These are phyloP conservation scores for Euphydryas editha DNA, from an alignment of 2,888 invertebrate species.

Conservation along the genomic window DNA sequence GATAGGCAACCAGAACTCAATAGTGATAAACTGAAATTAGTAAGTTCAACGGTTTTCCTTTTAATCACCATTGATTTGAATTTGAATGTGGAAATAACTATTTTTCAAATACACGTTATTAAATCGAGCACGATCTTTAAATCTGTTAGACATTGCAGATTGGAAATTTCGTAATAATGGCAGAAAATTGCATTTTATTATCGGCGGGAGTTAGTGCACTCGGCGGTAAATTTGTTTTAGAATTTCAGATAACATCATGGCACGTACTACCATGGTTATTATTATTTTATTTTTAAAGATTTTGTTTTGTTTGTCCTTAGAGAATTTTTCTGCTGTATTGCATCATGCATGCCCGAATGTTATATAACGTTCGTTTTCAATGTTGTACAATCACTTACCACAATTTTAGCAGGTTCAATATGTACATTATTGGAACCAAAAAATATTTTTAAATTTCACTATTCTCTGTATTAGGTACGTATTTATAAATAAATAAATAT, in stretches of 20 bases:
- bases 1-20: too few relatives aligned
- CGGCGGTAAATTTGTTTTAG: slow-evolving; percentile 44
- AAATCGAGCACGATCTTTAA: slow-evolving; percentile 13
- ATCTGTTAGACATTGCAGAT: slow-evolving; percentile 6
- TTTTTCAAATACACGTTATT: neutral
- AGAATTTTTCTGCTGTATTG: neutral
- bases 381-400: neutral
- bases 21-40: too few relatives aligned
- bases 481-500: too few relatives aligned
- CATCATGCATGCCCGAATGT: neutral
- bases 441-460: too few relatives aligned
- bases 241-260: slow-evolving; percentile 34
- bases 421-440: neutral
- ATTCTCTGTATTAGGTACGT: too few relatives aligned
- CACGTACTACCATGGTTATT: slow-evolving; percentile 3
- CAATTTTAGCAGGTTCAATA: neutral
- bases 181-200: slow-evolving; percentile 52
- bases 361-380: too few relatives aligned
- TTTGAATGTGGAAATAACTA: too few relatives aligned
- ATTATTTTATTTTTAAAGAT: neutral
- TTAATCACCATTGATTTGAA: too few relatives aligned
- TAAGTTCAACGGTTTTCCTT: too few relatives aligned
- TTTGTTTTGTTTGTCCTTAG: neutral
- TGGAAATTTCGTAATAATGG: slow-evolving; percentile 44
- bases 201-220: slow-evolving; percentile 33